Evolutionary conservation across 2,113 vertebrate species (phyloP), one percentile per base, ranked within the genome.

Genomic region (Tenebrosternarchus preto): DNA sequence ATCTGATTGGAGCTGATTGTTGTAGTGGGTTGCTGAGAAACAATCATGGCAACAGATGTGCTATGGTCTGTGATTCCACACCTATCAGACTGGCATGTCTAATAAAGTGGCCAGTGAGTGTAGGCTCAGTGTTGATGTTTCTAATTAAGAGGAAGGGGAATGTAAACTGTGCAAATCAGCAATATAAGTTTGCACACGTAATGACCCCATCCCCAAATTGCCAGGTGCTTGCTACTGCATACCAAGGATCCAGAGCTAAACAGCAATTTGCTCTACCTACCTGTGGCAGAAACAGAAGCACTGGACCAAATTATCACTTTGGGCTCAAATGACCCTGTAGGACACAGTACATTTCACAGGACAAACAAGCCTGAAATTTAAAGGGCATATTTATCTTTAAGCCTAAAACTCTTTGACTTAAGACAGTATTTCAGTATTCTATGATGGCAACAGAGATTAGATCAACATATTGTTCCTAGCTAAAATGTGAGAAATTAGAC

Each of bases 361-460:
- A 12, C 43, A 50, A 50, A 50, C 43, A 50, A 50, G 43, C 43
- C 43, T 59, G 7, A 55, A 19, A 11, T 55, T 55, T 55, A n/a
- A 59, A 8, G 56, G 56, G 56, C 56, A 15, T 15, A 50, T 50
- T 9, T 50, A 50, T 50, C 43, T 50, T 5, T 46, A 50, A 50
- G 43, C 11, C 43, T 50, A 50, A 50, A 66, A 61, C 39, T 76
- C 60, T 33, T 76, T 76, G 60, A 55, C 74, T 27, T 8, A 25
- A 66, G 5, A 0, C 24, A 55, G 20, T 27, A n/a, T 19, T 19
- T 11, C 5, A 19, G 4, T 67, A 33, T 55, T 55, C 5, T 11
- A 50, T n/a, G 11, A 24, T 22, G 22, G 20, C 57, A 60, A 19
- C 9, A 53, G n/a, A 25, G 46, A 27, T 53, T 25, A 20, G 11